These are phyloP conservation scores for Lepidurus arcticus DNA, from an alignment of 1,140 invertebrate genomes.

Conservation along the genomic window DNA sequence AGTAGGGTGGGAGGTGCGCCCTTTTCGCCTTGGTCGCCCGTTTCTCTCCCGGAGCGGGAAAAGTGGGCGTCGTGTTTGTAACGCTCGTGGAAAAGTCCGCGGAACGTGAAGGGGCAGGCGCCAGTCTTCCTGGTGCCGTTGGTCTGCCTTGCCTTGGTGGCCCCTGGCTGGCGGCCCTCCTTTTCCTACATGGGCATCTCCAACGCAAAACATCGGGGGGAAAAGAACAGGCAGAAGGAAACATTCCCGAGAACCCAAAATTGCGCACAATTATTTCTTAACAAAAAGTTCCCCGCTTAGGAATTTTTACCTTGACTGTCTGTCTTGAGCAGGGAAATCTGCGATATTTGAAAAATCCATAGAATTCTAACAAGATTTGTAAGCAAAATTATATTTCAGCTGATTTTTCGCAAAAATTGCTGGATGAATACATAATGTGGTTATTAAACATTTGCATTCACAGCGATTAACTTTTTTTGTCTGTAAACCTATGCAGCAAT, in stretches of 20 bases:
- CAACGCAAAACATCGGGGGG: background rate
- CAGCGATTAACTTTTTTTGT: no score
- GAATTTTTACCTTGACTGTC: no score
- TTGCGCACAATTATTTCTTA: slow-evolving; percentile 10
- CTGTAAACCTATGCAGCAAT: no score
- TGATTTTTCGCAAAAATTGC: no score
- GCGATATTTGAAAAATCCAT: no score
- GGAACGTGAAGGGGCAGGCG: slow-evolving; percentile 20
- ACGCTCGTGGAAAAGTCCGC: slow-evolving; percentile 13
- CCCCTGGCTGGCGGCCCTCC: slow-evolving; percentile 11
- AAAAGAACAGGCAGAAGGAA: background rate
- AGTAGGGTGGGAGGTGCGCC: background rate
- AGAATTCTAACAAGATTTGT: no score
- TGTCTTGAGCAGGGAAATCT: no score
- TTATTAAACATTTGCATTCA: no score
- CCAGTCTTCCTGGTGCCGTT: slow-evolving; percentile 20
- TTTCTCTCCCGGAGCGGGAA: slow-evolving; percentile 6
- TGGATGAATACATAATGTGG: no score
- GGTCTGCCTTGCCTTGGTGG: slow-evolving; percentile 16
- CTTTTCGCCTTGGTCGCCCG: background rate
- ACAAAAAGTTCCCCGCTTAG: background rate
- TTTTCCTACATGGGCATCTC: slow-evolving; percentile 18
- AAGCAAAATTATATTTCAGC: no score
- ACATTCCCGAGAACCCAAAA: background rate
- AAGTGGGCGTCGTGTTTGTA: slow-evolving; percentile 21